These are phyloP conservation scores for Drosophila kikkawai DNA, from an alignment of 1,140 invertebrate genomes.

Conservation along the genomic window DNA sequence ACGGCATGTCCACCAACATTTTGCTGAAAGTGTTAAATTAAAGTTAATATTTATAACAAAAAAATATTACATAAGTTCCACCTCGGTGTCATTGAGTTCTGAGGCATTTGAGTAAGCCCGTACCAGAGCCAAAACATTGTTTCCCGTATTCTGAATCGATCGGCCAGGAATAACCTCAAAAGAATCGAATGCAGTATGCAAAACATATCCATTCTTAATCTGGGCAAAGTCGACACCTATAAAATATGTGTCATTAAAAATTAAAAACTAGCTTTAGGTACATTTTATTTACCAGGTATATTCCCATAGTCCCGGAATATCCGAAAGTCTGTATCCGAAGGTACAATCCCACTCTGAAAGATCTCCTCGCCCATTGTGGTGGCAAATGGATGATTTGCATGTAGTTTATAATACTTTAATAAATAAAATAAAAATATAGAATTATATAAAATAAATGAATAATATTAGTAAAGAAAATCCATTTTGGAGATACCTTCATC, in stretches of 20 bases:
- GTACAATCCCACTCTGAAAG: constrained; percentile 93
- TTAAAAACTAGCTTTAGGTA: too few relatives aligned
- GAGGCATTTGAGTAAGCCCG: constrained; percentile 87
- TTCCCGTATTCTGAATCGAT: constrained; percentile 92
- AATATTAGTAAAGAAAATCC: too few relatives aligned
- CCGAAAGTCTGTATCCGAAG: constrained; percentile 94
- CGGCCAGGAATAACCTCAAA: constrained; percentile 91
- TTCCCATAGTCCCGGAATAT: constrained; percentile 93
- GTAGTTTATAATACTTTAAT: constrained; percentile 91
- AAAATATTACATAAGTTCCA: constrained; percentile 3
- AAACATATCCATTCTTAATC: constrained; percentile 95
- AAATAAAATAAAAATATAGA: constrained; percentile 14
- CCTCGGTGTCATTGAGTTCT: constrained; percentile 86
- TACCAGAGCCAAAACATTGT: constrained; percentile 90
- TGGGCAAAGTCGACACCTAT: constrained; percentile 91
- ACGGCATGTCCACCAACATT: constrained; percentile 87
- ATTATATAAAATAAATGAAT: too few relatives aligned
- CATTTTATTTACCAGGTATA: constrained; percentile 86
- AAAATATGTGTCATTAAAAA: too few relatives aligned
- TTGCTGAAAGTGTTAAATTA: constrained; percentile 43
- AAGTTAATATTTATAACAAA: too few relatives aligned
- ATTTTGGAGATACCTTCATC: constrained; percentile 87
- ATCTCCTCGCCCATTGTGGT: constrained; percentile 94
- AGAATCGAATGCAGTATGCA: constrained; percentile 94
- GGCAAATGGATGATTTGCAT: constrained; percentile 92